Evolutionary conservation across 2,888 invertebrate species (phyloP).

Genomic region (Napeogenes sylphis): DNA sequence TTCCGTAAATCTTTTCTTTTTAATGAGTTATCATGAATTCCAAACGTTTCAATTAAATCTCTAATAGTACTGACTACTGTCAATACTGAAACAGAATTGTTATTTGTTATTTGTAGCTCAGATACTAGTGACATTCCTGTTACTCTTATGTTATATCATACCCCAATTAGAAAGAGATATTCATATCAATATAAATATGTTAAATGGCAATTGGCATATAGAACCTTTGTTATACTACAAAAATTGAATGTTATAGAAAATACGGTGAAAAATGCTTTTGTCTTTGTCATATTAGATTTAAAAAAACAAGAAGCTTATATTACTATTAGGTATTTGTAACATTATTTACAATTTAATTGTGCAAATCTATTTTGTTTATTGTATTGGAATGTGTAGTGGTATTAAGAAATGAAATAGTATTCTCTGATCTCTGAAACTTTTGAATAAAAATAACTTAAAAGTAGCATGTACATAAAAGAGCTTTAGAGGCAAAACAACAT

Average conservation of each 20-base stretch:
- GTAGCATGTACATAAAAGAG: too few species aligned
- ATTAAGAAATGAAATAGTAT: too few species aligned
- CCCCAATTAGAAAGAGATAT: not conserved
- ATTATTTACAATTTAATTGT: not conserved
- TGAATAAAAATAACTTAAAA: too few species aligned
- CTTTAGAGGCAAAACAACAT: too few species aligned
- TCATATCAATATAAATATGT: not conserved
- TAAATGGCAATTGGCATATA: not conserved
- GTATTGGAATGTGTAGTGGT: not conserved
- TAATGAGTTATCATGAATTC: too few species aligned
- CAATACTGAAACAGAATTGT: not conserved
- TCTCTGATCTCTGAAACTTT: too few species aligned
- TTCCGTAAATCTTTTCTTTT: too few species aligned
- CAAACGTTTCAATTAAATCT: too few species aligned
- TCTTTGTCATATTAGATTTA: not conserved
- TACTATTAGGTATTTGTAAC: not conserved
- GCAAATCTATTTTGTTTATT: not conserved
- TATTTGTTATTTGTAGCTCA: not conserved
- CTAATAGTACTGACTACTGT: too few species aligned
- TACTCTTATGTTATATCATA: not conserved
- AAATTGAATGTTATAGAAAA: not conserved
- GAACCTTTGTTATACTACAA: slow-evolving; percentile 1
- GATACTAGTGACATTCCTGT: not conserved
- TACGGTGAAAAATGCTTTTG: not conserved
- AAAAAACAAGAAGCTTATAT: not conserved